Conservation (phyloP, 2,113 vertebrate species). For the Gymnocephalus cernua region DNA sequence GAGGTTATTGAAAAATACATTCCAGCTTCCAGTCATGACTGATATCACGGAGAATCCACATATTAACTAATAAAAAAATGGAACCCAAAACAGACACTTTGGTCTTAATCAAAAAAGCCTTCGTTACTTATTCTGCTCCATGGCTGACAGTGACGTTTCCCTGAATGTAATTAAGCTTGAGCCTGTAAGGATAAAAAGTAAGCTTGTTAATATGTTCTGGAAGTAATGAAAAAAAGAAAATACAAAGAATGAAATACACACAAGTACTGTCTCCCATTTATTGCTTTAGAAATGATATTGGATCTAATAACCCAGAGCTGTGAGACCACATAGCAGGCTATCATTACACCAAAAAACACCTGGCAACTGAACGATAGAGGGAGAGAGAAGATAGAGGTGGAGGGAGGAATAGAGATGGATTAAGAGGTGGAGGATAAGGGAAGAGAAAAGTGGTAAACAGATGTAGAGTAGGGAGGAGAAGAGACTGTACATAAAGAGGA, state of each 20-base stretch:
- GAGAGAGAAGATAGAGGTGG: slow-evolving; percentile 22
- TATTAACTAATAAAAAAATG: slow-evolving; percentile 80
- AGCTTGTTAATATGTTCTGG: slow-evolving; percentile 83
- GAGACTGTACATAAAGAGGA: background rate
- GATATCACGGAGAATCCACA: slow-evolving; percentile 66
- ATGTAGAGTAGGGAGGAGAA: background rate
- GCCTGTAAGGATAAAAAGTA: slow-evolving; percentile 83
- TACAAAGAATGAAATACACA: slow-evolving; percentile 75
- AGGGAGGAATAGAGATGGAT: background rate
- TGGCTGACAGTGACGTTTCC: slow-evolving; percentile 63
- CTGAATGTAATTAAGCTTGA: slow-evolving; percentile 83
- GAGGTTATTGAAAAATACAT: slow-evolving; percentile 72
- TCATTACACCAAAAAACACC: slow-evolving; percentile 60
- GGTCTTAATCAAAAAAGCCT: slow-evolving; percentile 79
- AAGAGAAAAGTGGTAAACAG: background rate
- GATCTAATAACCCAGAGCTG: slow-evolving; percentile 78
- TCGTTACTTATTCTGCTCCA: slow-evolving; percentile 76
- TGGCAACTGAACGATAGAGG: slow-evolving; percentile 42
- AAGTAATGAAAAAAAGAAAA: slow-evolving; percentile 75
- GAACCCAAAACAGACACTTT: slow-evolving; percentile 78
- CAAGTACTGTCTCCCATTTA: slow-evolving; percentile 73
- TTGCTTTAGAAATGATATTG: slow-evolving; percentile 79
- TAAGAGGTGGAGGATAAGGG: background rate
- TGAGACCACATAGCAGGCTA: slow-evolving; percentile 66
- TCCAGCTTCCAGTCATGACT: slow-evolving; percentile 54